Evolutionary conservation across 2,113 vertebrate species (phyloP).

Genomic region (Anser brachyrhynchus): DNA sequence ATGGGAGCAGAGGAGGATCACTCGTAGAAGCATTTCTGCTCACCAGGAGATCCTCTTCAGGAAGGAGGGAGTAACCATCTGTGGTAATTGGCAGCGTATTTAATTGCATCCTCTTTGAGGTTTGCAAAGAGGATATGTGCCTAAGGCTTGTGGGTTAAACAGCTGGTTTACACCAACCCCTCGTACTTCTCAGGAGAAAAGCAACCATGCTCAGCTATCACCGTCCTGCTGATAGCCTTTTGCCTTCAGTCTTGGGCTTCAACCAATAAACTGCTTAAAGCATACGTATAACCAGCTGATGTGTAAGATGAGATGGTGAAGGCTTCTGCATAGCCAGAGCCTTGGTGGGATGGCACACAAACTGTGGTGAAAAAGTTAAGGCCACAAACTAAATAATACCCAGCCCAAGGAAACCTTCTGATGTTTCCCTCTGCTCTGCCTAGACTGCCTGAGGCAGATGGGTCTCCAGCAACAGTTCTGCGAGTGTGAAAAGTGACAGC

Average conservation of each 20-base stretch:
- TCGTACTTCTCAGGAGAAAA: not conserved
- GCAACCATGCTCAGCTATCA: fast-evolving
- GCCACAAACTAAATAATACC: not conserved
- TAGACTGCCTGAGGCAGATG: fast-evolving
- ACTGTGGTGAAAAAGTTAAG: not conserved
- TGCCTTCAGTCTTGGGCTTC: not conserved
- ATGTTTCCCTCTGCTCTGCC: not conserved
- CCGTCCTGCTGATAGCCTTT: fast-evolving
- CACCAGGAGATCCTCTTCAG: not conserved
- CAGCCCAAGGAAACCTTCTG: not conserved
- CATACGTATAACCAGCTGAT: fast-evolving
- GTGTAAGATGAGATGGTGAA: fast-evolving
- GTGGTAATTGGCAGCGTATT: not conserved
- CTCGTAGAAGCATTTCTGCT: not conserved
- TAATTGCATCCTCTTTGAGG: not conserved
- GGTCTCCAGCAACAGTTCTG: not conserved
- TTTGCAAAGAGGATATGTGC: not conserved
- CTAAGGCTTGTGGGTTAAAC: not conserved
- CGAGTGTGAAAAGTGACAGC: fast-evolving
- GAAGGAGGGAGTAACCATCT: not conserved
- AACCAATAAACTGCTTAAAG: not conserved
- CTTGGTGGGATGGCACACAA: not conserved
- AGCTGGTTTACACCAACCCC: not conserved
- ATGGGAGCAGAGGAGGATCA: not conserved
- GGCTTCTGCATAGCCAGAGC: not conserved